Conservation (phyloP, 2,797 vertebrate species). For the Fistularia commersonii region DNA sequence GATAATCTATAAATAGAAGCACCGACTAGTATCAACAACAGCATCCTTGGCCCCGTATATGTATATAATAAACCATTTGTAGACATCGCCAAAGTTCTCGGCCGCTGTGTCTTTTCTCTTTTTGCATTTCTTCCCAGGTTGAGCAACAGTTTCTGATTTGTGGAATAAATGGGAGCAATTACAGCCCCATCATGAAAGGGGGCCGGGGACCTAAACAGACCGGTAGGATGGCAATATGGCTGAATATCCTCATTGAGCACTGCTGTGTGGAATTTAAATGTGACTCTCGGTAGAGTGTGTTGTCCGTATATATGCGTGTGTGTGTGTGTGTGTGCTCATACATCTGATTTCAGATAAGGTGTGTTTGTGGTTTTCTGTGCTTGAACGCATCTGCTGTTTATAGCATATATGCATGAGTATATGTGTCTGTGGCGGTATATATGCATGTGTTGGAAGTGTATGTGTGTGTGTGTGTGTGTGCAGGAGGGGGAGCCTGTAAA, state of each 20-base stretch:
- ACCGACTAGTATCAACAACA: too few relatives aligned
- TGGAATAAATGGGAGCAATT: conserved; percentile 45
- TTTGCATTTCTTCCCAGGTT: conserved; percentile 12
- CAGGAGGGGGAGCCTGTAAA: conserved; percentile 74
- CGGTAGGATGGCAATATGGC: conserved; percentile 27
- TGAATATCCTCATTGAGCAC: conserved; percentile 18
- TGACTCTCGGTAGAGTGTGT: too few relatives aligned
- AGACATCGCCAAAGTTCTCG: conserved; percentile 10
- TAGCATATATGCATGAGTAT: conserved; percentile 34
- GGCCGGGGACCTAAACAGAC: too few relatives aligned
- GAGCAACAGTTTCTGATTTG: conserved; percentile 7
- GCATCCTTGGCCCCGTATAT: too few relatives aligned
- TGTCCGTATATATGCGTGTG: not conserved
- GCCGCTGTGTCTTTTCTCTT: conserved; percentile 6
- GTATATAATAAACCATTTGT: conserved; percentile 8
- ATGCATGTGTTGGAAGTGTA: conserved; percentile 41
- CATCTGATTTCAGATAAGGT: conserved; percentile 34
- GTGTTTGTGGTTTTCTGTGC: conserved; percentile 35
- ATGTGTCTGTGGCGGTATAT: conserved; percentile 34
- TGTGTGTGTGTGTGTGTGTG: conserved; percentile 41
- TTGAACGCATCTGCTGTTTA: conserved; percentile 40
- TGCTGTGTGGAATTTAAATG: too few relatives aligned
- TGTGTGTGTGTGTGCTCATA: conserved; percentile 8
- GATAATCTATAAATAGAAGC: too few relatives aligned
- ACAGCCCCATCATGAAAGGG: conserved; percentile 38